Evolutionary conservation across 2,797 vertebrate genomes (phyloP), one percentile per base, ranked within the genome.

Genomic region (Salmo trutta): DNA sequence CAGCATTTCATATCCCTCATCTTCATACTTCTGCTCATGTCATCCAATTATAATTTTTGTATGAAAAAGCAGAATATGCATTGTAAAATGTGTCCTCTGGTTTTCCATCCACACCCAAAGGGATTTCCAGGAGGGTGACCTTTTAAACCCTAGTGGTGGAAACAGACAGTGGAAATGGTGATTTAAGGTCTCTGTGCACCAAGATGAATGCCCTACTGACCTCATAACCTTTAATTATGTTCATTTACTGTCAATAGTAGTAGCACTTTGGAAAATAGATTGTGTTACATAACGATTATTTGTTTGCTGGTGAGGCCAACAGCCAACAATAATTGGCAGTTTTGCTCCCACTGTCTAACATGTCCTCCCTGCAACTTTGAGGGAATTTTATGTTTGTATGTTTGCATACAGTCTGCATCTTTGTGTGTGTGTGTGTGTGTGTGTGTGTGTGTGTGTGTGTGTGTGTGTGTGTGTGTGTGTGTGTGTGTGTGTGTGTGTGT

Each of bases 31-130:
- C 1, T 51, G 65, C n/a, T 76, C 41, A 71, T 41, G 12, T 12
- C 51, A 33, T 29, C 33, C 24, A 52, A 52, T 75, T 83, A 76
- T 62, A 77, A 33, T 71, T 81, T 74, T 78, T 21, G 36, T 67
- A 77, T 65, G 56, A 64, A 17, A 69, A 3, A 74, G 29, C 64
- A 29, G 64, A 16, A 31, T 14, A 47, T 14, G 41, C 10, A 47
- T 47, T 47, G 41, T 47, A 47, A 47, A 47, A 47, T 12, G 12
- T 7, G 36, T 36, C 36, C 36, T 36, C 36, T 36, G 10, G 10
- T 47, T 47, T 47, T 47, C 41, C 41, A 47, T 47, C 10, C 41
- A 47, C 10, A 36, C 36, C 36, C 5, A 7, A 36, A 36, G 36
- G 36, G 36, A 36, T 7, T 36, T 36, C 36, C 36, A 36, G 6